These are phyloP conservation scores for Gymnoscopelus braueri DNA, from an alignment of 2,797 vertebrate genomes.

Conservation along the genomic window DNA sequence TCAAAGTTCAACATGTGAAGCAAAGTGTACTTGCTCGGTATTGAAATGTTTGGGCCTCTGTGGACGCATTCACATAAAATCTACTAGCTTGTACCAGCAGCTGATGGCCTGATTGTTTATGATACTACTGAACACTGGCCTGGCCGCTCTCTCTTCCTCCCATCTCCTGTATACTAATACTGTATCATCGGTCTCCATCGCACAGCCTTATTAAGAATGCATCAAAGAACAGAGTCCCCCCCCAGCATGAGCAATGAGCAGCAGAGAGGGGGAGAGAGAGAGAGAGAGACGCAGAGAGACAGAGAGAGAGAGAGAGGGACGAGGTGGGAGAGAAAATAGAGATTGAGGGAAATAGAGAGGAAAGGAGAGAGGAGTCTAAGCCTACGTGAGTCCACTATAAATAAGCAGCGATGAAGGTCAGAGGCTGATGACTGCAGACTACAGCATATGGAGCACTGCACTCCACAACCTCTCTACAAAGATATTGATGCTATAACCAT, in stretches of 20 bases:
- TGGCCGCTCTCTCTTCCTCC: neutral
- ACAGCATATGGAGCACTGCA: constrained; percentile 26
- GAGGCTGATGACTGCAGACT: constrained; percentile 34
- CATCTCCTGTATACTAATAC: constrained; percentile 14
- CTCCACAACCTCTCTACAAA: neutral
- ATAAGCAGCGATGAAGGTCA: constrained; percentile 78
- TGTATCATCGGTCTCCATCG: constrained; percentile 38
- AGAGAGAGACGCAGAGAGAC: constrained; percentile 33
- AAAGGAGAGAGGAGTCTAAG: constrained; percentile 38
- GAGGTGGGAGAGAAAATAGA: neutral
- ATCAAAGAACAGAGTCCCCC: constrained; percentile 60
- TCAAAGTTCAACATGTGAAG: no score
- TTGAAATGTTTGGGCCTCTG: no score
- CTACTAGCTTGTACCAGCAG: no score
- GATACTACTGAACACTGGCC: no score
- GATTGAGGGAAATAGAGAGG: constrained; percentile 21
- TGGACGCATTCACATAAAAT: no score
- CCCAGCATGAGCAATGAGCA: constrained; percentile 41
- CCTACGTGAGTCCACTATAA: constrained; percentile 74
- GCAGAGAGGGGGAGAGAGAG: neutral
- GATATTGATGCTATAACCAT: constrained; percentile 45
- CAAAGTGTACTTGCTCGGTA: no score
- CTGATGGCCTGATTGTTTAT: no score
- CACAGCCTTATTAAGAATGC: constrained; percentile 63
- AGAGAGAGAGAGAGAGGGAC: constrained; percentile 8